Conservation (phyloP, 2,797 vertebrate genomes). For the Champsocephalus esox region DNA sequence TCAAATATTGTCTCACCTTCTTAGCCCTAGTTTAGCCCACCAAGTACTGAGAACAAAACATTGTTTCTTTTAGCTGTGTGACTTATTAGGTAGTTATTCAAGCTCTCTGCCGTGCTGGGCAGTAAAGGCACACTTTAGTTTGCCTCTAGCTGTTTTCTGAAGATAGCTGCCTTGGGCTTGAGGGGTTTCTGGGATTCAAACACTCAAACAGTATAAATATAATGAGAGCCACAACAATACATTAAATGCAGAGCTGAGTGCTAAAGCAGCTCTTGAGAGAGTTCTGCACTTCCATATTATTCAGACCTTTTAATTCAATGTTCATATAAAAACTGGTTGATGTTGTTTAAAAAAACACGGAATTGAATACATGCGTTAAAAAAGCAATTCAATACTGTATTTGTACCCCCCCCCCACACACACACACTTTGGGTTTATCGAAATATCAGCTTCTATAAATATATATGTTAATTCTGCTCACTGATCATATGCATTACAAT, state of each 20-base stretch:
- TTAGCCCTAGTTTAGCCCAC: conserved; percentile 14
- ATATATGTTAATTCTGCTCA: not conserved
- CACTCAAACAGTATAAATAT: conserved; percentile 2
- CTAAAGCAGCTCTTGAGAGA: conserved; percentile 18
- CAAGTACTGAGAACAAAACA: conserved; percentile 12
- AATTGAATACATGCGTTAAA: not conserved
- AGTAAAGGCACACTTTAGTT: conserved; percentile 18
- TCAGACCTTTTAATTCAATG: conserved; percentile 13
- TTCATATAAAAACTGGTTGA: not conserved
- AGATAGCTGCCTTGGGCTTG: conserved; percentile 12
- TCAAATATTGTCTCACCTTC: conserved; percentile 9
- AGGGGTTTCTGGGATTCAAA: conserved; percentile 14
- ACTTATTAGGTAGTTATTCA: conserved; percentile 14
- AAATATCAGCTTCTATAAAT: not conserved
- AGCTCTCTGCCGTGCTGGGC: conserved; percentile 12
- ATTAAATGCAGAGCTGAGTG: conserved; percentile 21
- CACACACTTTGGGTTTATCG: no score
- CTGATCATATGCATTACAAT: conserved; percentile 8
- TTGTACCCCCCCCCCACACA: no score
- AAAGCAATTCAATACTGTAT: not conserved
- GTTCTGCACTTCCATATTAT: conserved; percentile 6
- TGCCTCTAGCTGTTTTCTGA: conserved; percentile 31
- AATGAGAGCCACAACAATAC: not conserved
- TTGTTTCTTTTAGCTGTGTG: not conserved
- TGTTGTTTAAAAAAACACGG: not conserved